A percentile compares a stretch with the other conserved stretches of the same genome.
These are phyloP conservation scores for Oreochromis aureus DNA, from an alignment of 2,113 vertebrate genomes.

Conservation along the genomic window DNA sequence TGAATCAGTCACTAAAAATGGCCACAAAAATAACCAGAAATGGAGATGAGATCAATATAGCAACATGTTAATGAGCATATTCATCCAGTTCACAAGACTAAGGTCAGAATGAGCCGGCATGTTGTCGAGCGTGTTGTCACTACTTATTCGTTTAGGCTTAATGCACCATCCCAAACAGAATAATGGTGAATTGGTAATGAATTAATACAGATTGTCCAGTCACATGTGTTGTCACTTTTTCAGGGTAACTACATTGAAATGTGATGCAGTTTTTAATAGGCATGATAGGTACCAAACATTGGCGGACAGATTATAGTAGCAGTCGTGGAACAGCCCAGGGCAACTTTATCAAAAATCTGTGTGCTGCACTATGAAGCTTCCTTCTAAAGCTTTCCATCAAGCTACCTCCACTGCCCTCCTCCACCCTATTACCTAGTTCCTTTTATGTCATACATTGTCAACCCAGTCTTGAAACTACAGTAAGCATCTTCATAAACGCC, in stretches of 20 bases:
- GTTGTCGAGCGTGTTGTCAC: background rate
- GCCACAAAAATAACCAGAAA: background rate
- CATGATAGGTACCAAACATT: background rate
- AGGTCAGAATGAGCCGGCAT: background rate
- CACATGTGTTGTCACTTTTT: background rate
- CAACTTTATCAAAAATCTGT: conserved; percentile 21
- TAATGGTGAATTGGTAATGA: background rate
- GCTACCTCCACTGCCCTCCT: conserved; percentile 9
- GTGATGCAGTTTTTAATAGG: background rate
- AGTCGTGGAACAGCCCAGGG: conserved; percentile 22
- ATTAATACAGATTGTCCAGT: background rate
- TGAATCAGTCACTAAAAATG: background rate
- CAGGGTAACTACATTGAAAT: background rate
- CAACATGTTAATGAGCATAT: background rate
- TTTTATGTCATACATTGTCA: conserved; percentile 62
- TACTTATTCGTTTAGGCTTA: background rate
- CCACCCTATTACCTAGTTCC: conserved; percentile 38
- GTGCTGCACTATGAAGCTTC: background rate
- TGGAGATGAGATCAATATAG: background rate
- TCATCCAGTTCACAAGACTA: background rate
- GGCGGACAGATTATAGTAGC: conserved; percentile 13
- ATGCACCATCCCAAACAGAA: background rate
- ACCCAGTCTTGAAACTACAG: conserved; percentile 48
- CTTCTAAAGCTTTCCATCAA: background rate
- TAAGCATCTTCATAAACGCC: conserved; percentile 59